Conservation (phyloP, 2,113 vertebrate genomes). For the Fregata magnificens region DNA sequence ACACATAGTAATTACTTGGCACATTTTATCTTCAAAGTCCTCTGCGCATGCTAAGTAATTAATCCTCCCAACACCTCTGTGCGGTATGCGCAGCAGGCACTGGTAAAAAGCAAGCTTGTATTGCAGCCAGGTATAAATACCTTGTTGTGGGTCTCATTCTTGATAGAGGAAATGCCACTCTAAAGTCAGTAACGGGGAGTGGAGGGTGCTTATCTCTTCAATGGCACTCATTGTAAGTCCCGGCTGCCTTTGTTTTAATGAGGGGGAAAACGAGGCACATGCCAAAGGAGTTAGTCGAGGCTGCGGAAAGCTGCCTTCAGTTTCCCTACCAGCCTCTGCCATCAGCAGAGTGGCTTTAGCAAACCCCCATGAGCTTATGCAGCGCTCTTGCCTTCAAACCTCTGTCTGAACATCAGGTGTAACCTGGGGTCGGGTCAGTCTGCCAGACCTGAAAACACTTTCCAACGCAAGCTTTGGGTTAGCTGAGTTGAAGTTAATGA, state of each 20-base stretch:
- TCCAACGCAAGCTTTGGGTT: background rate
- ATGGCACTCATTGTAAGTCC: background rate
- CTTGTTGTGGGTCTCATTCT: background rate
- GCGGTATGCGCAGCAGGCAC: slow-evolving; percentile 3
- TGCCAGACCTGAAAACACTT: background rate
- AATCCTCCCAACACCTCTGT: slow-evolving; percentile 55
- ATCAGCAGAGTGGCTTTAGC: background rate
- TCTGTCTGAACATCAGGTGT: background rate
- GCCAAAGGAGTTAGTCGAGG: fast-evolving
- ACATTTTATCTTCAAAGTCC: slow-evolving; percentile 50
- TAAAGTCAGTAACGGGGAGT: background rate
- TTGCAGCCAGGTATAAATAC: background rate
- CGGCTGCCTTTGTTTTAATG: background rate
- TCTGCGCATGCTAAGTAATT: slow-evolving; percentile 10
- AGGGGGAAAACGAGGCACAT: background rate
- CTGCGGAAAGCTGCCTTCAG: background rate
- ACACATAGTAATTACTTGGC: slow-evolving; percentile 47
- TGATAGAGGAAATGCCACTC: background rate
- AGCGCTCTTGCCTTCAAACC: background rate
- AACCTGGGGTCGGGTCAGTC: background rate
- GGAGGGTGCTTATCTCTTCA: background rate
- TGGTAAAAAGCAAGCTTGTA: background rate
- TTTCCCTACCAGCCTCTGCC: background rate
- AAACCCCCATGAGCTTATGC: fast-evolving
- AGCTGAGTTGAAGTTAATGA: background rate